Conservation (phyloP, 2,797 vertebrate genomes). For the Vespertilio murinus region DNA sequence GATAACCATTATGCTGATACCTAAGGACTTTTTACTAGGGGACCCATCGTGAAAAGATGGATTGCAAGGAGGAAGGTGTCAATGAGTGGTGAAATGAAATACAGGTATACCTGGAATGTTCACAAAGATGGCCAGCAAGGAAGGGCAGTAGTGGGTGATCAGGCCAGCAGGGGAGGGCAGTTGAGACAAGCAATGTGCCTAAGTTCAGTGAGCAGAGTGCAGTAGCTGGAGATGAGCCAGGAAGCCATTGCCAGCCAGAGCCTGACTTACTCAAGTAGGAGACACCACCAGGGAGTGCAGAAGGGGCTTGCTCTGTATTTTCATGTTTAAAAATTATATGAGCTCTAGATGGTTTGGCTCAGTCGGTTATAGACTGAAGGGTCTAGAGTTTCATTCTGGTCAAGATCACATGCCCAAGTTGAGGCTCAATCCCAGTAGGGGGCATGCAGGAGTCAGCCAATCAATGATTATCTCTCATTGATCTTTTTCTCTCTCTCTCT, state of each 20-base stretch:
- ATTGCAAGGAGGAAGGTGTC: neutral
- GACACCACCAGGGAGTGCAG: fast-evolving
- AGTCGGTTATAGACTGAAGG: too few relatives aligned
- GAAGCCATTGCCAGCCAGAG: neutral
- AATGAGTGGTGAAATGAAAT: neutral
- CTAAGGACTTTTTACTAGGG: neutral
- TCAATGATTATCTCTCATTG: too few relatives aligned
- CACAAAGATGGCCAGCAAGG: too few relatives aligned
- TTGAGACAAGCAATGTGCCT: too few relatives aligned
- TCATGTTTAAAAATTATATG: neutral
- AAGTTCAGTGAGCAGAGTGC: neutral
- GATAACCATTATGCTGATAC: neutral
- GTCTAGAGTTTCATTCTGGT: too few relatives aligned
- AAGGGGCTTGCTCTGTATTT: neutral
- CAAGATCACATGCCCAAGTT: too few relatives aligned
- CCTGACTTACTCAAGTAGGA: neutral
- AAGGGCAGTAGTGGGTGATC: too few relatives aligned
- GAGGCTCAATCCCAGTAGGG: too few relatives aligned
- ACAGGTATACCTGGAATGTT: neutral
- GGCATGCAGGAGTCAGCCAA: too few relatives aligned
- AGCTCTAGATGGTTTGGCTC: too few relatives aligned
- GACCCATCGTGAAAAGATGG: fast-evolving
- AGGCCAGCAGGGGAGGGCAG: too few relatives aligned
- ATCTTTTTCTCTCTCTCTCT: too few relatives aligned
- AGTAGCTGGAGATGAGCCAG: neutral